Base-by-base conservation (phyloP, 1,140 invertebrate species). In the Hestina assimilis region DNA sequence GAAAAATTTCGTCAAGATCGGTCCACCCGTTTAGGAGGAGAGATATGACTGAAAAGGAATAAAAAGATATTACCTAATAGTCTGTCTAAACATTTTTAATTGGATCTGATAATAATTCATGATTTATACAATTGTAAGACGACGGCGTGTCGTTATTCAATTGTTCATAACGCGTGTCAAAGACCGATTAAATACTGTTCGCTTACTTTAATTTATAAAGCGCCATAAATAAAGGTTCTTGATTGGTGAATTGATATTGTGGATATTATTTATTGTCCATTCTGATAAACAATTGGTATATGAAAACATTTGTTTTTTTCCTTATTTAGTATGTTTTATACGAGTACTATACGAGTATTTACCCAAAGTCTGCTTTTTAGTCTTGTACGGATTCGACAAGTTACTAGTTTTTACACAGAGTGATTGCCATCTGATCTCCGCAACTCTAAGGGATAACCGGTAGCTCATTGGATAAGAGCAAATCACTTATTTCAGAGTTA, bases 51-150 rank as follows among this genome's bases (percentile, higher is more conserved):
- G 3, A 9, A 8, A 9, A n/a, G 6, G 7, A 28, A 28, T 8
- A 28, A 28, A 28, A 9, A 28, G 24, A 26, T n/a, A 26, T 4
- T 26, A 9, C 4, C 24, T 0, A 6, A 28, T n/a, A 28, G 1
- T 0, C 0, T 3, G 24, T 28, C 8, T n/a, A 8, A 28, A 28
- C n/a, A 2, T 28, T n/a, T 41, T 66, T 66, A 41, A 75, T 75
- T 60, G 63, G 28, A 59, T 60, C 23, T 62, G 45, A 53, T 67
- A 57, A 75, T 82, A 79, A 62, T 63, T 83, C 70, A 80, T 69
- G 61, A 76, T 84, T 74, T 61, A 72, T 69, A 60, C 73, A 83
- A 79, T 78, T 78, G 71, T 26, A 29, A 26, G 20, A 15, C 33
- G 66, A 72, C 56, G 61, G 40, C 28, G 17, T 41, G 59, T 57